Evolutionary conservation across 2,797 vertebrate species (phyloP).

Genomic region (Phylloscopus collybita): DNA sequence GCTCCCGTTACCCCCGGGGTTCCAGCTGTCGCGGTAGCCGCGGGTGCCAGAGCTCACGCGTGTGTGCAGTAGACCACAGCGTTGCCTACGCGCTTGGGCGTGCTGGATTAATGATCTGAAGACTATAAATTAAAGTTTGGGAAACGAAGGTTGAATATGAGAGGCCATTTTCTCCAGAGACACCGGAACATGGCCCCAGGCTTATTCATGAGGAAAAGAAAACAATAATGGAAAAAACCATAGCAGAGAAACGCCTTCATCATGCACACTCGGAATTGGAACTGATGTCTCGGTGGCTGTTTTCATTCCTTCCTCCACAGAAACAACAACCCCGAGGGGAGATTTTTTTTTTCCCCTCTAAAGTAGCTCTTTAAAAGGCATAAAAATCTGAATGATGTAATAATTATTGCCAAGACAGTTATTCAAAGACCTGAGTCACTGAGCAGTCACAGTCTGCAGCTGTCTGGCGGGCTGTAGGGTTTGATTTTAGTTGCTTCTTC

Average conservation of each 20-base stretch:
- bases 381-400: neutral
- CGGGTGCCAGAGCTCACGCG: fast-evolving
- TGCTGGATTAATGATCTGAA: neutral
- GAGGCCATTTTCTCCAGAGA: neutral
- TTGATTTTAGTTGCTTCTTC: neutral
- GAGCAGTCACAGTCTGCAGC: neutral
- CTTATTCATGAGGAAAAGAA: neutral
- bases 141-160: neutral
- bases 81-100: fast-evolving
- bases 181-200: neutral
- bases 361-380: slow-evolving; percentile 19
- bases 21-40: too few species aligned
- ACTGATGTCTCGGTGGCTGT: neutral
- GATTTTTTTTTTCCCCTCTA: neutral
- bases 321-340: neutral
- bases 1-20: too few species aligned
- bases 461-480: neutral
- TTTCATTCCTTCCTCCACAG: slow-evolving; percentile 4
- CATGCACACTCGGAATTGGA: neutral
- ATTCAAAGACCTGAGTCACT: slow-evolving; percentile 35
- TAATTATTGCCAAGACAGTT: slow-evolving; percentile 9
- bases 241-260: neutral
- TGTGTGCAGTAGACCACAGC: fast-evolving
- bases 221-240: neutral
- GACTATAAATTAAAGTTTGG: neutral